These are phyloP conservation scores for Poecile atricapillus DNA, from an alignment of 2,113 vertebrate genomes.

Conservation along the genomic window DNA sequence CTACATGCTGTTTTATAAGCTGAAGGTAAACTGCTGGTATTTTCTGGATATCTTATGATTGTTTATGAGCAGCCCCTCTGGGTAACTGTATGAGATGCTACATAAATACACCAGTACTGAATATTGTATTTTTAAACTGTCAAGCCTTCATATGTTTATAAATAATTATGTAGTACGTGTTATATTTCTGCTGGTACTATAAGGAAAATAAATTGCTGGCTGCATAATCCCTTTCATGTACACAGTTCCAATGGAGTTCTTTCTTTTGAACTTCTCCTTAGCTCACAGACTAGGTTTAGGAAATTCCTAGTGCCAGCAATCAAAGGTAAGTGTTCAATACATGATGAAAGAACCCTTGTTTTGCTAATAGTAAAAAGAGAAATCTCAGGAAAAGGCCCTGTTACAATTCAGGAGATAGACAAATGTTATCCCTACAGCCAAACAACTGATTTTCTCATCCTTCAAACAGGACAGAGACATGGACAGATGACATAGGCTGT, in stretches of 20 bases:
- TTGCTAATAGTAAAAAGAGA: neutral
- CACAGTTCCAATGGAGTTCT: neutral
- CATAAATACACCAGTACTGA: neutral
- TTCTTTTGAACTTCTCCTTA: neutral
- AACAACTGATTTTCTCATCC: neutral
- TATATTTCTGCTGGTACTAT: neutral
- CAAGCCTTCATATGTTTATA: neutral
- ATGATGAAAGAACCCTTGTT: neutral
- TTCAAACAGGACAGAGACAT: neutral
- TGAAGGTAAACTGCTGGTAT: slow-evolving; percentile 21
- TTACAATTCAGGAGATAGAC: neutral
- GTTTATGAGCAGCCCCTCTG: neutral
- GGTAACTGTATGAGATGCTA: neutral
- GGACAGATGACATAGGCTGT: neutral
- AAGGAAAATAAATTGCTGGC: neutral
- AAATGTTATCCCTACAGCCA: neutral
- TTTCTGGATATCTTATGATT: neutral
- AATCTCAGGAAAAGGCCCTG: neutral
- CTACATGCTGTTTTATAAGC: slow-evolving; percentile 13
- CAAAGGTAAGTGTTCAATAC: neutral
- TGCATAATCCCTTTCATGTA: neutral
- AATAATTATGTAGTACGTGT: neutral
- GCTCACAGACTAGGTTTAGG: neutral
- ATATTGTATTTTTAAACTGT: neutral
- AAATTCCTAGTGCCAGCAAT: neutral